These are phyloP conservation scores for Drosophila dives DNA, from an alignment of 2,888 invertebrate genomes.

Conservation along the genomic window DNA sequence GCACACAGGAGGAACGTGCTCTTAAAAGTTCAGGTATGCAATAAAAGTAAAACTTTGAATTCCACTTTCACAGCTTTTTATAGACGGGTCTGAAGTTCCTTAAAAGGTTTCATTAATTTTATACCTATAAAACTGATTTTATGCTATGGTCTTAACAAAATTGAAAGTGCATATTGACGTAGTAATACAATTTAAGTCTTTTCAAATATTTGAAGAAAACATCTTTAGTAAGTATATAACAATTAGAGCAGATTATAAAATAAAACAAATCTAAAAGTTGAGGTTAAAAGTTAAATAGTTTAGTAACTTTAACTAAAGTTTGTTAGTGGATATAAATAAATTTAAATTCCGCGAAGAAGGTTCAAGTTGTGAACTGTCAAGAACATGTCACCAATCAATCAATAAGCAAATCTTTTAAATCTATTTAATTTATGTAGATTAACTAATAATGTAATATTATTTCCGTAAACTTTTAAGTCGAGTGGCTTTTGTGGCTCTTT, in stretches of 20 bases:
- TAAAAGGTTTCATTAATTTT: conserved; percentile 16
- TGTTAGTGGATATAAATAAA: background rate
- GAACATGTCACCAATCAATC: background rate
- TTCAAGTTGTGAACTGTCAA: background rate
- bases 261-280: background rate
- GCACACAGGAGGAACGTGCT: conserved; percentile 82
- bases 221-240: background rate
- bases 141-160: background rate
- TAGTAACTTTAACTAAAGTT: background rate
- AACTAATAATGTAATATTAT: background rate
- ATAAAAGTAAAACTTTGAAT: conserved; percentile 42
- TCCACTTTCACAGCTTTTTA: conserved; percentile 5
- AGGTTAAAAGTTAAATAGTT: background rate
- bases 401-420: background rate
- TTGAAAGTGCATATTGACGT: background rate
- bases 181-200: background rate
- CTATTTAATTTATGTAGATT: background rate
- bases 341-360: background rate
- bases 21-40: conserved; percentile 83
- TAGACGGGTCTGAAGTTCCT: background rate
- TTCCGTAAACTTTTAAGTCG: background rate
- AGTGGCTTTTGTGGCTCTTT: background rate
- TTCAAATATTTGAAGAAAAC: background rate
- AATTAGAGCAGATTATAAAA: background rate
- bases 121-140: background rate